Evolutionary conservation across 2,797 vertebrate species (phyloP).

Genomic region (Bufotes viridis): DNA sequence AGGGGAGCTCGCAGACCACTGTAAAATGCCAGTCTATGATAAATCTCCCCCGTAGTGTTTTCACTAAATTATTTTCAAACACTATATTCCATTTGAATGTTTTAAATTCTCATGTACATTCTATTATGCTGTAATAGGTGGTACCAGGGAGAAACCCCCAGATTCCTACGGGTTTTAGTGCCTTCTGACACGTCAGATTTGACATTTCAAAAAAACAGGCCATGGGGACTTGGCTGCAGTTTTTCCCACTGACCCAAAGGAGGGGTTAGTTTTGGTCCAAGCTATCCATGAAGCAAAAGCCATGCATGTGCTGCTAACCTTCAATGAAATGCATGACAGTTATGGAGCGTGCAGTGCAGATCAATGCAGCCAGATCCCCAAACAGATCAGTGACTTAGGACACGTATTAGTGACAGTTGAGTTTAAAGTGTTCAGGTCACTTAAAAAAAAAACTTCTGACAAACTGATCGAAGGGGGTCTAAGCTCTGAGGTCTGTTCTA

Average conservation of each 20-base stretch:
- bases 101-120: not conserved
- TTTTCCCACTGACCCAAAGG: not conserved
- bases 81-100: not conserved
- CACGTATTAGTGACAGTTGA: no score
- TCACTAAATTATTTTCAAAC: not conserved
- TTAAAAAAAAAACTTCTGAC: no score
- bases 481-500: no score
- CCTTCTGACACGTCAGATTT: not conserved
- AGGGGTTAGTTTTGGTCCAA: not conserved
- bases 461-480: no score
- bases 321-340: no score
- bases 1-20: no score
- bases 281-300: not conserved
- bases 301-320: not conserved
- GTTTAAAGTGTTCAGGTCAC: no score
- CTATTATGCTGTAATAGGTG: not conserved
- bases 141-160: not conserved
- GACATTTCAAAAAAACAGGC: not conserved
- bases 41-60: not conserved
- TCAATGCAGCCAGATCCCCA: not conserved
- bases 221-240: not conserved
- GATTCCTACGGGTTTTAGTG: not conserved
- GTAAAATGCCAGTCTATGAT: no score
- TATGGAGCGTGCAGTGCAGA: not conserved
- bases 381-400: not conserved